A percentile compares a stretch with the other conserved stretches of the same genome.
Conservation (phyloP, 2,113 vertebrate species). For the Sitta europaea region DNA sequence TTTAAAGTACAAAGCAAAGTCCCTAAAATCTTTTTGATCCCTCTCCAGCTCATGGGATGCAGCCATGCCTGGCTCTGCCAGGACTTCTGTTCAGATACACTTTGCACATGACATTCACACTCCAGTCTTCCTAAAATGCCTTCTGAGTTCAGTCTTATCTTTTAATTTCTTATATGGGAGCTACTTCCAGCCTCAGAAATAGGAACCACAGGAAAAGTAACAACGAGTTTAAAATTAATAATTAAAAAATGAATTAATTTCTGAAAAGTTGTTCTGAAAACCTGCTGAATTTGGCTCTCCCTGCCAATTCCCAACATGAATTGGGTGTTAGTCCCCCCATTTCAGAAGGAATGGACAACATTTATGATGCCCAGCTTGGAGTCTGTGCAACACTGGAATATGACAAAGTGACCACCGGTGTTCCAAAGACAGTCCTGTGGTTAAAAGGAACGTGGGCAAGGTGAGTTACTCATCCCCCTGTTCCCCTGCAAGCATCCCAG, state of each 20-base stretch:
- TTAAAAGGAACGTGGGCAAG: neutral
- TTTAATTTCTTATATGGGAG: neutral
- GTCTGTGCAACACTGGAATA: neutral
- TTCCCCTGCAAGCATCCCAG: neutral
- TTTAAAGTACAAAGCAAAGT: neutral
- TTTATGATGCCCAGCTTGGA: neutral
- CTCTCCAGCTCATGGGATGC: neutral
- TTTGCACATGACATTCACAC: accelerated
- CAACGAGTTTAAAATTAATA: neutral
- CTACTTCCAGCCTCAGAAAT: neutral
- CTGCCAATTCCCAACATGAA: neutral
- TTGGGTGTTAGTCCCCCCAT: neutral
- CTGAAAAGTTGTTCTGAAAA: neutral
- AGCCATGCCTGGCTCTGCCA: neutral
- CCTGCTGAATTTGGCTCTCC: neutral
- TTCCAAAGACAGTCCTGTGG: neutral
- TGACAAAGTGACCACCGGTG: neutral
- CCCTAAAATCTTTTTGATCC: neutral
- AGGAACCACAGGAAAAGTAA: neutral
- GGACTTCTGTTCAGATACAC: neutral
- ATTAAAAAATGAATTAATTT: neutral
- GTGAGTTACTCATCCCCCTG: neutral
- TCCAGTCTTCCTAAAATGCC: neutral
- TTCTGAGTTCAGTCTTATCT: neutral
- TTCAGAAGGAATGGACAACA: neutral